phyloP scores from a whole-genome alignment of 1,140 invertebrate genomes.

The Heliconius nattereri region DNA sequence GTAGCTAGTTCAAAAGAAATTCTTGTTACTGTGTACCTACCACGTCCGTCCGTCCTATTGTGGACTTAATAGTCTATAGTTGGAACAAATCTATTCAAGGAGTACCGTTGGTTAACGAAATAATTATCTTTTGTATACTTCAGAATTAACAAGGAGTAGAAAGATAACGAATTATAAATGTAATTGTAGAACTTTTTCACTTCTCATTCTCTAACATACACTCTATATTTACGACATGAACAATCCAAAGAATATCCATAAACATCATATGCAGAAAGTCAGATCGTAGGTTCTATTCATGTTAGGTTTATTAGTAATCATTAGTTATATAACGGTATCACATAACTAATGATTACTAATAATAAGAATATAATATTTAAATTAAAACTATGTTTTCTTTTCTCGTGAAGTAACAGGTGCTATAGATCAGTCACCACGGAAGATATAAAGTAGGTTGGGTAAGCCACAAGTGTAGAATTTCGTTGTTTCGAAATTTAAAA shows the following conservation, averaged over 20 bases:
- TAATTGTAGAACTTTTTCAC: neutral
- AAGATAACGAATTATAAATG: too few species aligned
- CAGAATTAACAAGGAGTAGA: too few species aligned
- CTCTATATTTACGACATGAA: too few species aligned
- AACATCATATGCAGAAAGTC: too few species aligned
- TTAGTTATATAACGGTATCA: neutral
- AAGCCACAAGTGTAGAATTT: constrained; percentile 25
- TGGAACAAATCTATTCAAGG: constrained; percentile 39
- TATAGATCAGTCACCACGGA: constrained; percentile 10
- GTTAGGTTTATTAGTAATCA: too few species aligned
- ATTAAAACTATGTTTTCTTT: neutral
- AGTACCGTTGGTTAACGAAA: constrained; percentile 2
- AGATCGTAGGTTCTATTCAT: too few species aligned
- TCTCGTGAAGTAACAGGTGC: neutral
- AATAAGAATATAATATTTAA: neutral
- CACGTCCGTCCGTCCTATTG: constrained; percentile 65
- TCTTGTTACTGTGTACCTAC: constrained; percentile 56
- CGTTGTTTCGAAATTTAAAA: constrained; percentile 25
- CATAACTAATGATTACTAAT: neutral
- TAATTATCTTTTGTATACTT: neutral
- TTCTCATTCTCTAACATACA: neutral
- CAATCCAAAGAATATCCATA: too few species aligned
- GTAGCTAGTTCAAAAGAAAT: constrained; percentile 71
- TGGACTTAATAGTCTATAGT: constrained; percentile 54
- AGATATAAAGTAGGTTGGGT: constrained; percentile 26